Evolutionary conservation across 2,113 vertebrate genomes (phyloP).

Genomic region (Struthidea cinerea): DNA sequence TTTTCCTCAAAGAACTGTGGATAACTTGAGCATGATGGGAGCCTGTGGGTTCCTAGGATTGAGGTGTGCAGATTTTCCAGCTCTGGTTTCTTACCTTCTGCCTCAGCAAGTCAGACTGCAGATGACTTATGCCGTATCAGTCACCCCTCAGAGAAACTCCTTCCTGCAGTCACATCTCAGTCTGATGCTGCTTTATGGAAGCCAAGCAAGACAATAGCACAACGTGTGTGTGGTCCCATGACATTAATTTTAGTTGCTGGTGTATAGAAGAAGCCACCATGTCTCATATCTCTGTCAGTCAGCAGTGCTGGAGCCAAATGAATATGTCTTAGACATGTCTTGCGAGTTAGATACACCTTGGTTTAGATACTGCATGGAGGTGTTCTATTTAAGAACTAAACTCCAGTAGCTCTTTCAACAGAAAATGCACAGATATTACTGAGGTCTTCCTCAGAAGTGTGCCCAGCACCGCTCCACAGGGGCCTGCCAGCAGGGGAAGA

Average conservation of each 20-base stretch:
- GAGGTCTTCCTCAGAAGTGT: not conserved
- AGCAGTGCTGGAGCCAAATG: not conserved
- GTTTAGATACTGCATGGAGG: not conserved
- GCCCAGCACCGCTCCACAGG: not conserved
- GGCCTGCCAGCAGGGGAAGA: not conserved
- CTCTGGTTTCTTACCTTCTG: not conserved
- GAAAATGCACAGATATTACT: not conserved
- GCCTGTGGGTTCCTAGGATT: not conserved
- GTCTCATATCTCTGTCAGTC: not conserved
- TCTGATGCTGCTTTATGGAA: not conserved
- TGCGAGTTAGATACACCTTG: not conserved
- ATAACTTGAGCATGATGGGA: rapidly evolving
- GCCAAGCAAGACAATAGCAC: not conserved
- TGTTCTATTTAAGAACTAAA: not conserved
- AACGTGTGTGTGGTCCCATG: not conserved
- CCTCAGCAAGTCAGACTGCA: not conserved
- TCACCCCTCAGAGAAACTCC: not conserved
- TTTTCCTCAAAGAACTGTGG: rapidly evolving
- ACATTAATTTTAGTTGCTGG: not conserved
- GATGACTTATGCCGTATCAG: not conserved
- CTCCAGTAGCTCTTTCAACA: not conserved
- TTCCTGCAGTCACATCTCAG: not conserved
- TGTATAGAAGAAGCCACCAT: not conserved
- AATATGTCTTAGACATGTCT: not conserved
- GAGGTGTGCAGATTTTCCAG: not conserved